Evolutionary conservation across 2,113 vertebrate species (phyloP).

Genomic region (Agelaius tricolor): DNA sequence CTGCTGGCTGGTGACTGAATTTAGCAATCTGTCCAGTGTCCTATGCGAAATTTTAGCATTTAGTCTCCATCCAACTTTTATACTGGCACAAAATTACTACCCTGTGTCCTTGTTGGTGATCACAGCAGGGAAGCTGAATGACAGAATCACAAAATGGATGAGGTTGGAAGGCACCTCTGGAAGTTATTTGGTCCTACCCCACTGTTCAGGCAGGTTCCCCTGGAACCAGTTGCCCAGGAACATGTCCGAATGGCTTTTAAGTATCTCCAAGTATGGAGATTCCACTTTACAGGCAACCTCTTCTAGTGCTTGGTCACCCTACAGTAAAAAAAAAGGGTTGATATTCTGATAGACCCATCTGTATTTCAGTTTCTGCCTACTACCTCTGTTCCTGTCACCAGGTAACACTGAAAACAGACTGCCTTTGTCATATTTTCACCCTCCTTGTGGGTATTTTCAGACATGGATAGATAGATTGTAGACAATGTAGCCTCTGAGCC

Average conservation of each 20-base stretch:
- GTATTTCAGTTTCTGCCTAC: not conserved
- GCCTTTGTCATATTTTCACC: rapidly evolving
- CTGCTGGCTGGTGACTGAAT: not conserved
- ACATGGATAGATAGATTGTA: not conserved
- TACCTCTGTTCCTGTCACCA: not conserved
- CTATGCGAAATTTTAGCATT: not conserved
- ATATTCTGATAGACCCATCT: not conserved
- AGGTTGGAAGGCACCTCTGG: not conserved
- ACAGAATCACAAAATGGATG: not conserved
- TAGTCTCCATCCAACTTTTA: not conserved
- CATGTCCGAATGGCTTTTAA: rapidly evolving
- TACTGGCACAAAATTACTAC: not conserved
- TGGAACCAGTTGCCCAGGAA: not conserved
- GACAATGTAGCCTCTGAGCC: not conserved
- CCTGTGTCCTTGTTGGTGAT: not conserved
- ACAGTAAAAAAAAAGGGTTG: not conserved
- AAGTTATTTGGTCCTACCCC: not conserved
- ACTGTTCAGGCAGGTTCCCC: not conserved
- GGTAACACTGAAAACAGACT: not conserved
- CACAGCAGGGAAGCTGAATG: not conserved
- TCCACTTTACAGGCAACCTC: not conserved
- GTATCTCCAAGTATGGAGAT: not conserved
- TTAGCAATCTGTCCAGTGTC: not conserved
- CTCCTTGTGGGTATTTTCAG: not conserved
- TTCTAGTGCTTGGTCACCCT: not conserved